A percentile compares a stretch with the other conserved stretches of the same genome.
Evolutionary conservation across 2,888 invertebrate species (phyloP).

Genomic region (Euproctis similis): DNA sequence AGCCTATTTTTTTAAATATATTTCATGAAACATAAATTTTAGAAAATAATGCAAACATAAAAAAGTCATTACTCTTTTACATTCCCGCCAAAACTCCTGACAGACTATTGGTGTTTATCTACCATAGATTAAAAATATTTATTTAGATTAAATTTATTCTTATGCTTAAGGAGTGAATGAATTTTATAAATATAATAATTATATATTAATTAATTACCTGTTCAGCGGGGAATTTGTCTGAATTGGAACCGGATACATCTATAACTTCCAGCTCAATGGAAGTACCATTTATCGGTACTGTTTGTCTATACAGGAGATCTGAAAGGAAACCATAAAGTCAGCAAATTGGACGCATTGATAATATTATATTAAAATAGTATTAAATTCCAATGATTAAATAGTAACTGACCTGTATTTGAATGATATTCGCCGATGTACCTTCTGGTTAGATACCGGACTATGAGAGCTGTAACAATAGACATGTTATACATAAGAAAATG

Average conservation of each 20-base stretch:
- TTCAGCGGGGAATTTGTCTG: constrained; percentile 77
- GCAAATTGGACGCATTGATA: constrained; percentile 7
- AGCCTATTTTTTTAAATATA: too few relatives aligned
- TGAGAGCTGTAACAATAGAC: constrained; percentile 77
- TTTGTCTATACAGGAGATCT: constrained; percentile 86
- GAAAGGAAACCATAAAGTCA: constrained; percentile 42
- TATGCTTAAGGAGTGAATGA: constrained; percentile 1
- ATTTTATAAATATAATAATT: background rate
- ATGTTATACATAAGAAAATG: too few relatives aligned
- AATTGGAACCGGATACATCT: constrained; percentile 83
- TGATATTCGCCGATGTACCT: constrained; percentile 88
- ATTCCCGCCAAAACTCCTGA: too few relatives aligned
- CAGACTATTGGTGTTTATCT: constrained; percentile 6
- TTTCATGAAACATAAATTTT: too few relatives aligned
- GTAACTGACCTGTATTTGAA: constrained; percentile 82
- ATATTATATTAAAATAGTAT: background rate
- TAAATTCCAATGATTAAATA: constrained; percentile 1
- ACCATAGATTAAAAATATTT: background rate
- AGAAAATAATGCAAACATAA: too few relatives aligned
- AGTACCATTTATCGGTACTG: constrained; percentile 82
- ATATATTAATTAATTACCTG: constrained; percentile 58
- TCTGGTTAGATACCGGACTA: constrained; percentile 85
- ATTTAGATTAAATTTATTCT: background rate
- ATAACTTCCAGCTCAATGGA: constrained; percentile 86
- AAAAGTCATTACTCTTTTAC: too few relatives aligned